Base-by-base conservation (phyloP, 2,113 vertebrate species). In the Pampusana beccarii region DNA sequence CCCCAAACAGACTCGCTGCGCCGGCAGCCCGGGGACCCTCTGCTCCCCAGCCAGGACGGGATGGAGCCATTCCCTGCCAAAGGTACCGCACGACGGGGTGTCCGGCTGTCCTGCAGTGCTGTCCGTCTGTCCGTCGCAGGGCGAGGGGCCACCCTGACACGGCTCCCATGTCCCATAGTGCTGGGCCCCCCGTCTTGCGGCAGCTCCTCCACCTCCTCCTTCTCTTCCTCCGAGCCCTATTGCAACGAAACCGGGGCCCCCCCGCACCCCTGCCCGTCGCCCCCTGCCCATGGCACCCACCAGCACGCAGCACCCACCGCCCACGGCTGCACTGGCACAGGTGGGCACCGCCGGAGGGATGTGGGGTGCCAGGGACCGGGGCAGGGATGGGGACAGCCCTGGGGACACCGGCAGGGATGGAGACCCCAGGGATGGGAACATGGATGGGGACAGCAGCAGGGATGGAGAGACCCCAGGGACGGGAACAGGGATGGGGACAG, bases 1-100 rank as follows among this genome's bases (percentile, higher is more conserved):
- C 54, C 50, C 88, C 48, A 16, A 16, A 1, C 77, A 98, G 98
- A 98, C 53, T 98, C 98, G 6, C 92, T 98, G 81, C 93, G 97
- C 33, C 61, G 40, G 31, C 97, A 93, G 9, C 16, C 94, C 17
- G 64, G 91, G 83, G 71, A 93, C 17, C 31, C 50, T 51, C 95
- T 73, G 93, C 11, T 88, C 15, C n/a, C 95, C 20, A 16, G 78
- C 60, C 92, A 80, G 61, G 80, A 95, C 1, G 78, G 92, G 94
- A 72, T 64, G 86, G 64, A 84, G 50, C 34, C 20, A 0, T 36
- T 78, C 25, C 60, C 71, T 3, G 13, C 7, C 7, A 31, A 38
- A 11, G 95, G 95, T 92, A 78, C 0, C 71, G 24, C 5, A 28
- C 1, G 4, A 36, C 5, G 13, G 6, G 34, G 33, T 3, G 2